Conservation (phyloP, 2,888 invertebrate species). For the Ennomos fuscantarius region DNA sequence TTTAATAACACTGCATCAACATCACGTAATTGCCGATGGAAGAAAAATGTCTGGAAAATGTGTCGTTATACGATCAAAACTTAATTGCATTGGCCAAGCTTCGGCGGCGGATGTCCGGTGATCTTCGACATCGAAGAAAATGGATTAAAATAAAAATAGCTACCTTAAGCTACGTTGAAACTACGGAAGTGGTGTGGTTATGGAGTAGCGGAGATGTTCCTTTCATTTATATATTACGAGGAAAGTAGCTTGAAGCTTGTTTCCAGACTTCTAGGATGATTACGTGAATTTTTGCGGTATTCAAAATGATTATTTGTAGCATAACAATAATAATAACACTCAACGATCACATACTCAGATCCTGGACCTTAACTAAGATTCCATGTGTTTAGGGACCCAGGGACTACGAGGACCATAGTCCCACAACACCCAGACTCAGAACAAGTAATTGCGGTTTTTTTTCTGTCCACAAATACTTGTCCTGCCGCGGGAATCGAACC, state of each 20-base stretch:
- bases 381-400: no score
- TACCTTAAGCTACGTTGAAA: constrained; percentile 45
- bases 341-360: no score
- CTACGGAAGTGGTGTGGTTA: constrained; percentile 36
- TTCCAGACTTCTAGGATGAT: no score
- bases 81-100: constrained; percentile 79
- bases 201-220: constrained; percentile 17
- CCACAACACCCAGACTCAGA: no score
- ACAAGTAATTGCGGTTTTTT: no score
- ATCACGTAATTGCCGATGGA: constrained; percentile 32
- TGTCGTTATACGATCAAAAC: constrained; percentile 80
- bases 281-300: no score
- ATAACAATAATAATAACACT: no score
- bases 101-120: constrained; percentile 71
- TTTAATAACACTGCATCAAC: constrained; percentile 22
- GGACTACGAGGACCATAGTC: no score
- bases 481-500: no score
- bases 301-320: no score
- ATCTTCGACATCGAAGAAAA: constrained; percentile 72
- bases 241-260: constrained; percentile 20
- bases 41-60: constrained; percentile 67
- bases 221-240: constrained; percentile 29
- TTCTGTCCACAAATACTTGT: no score
- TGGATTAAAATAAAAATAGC: constrained; percentile 77
- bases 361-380: no score